Base-by-base conservation (phyloP, 2,797 vertebrate species). In the Poeciliopsis gracilis region DNA sequence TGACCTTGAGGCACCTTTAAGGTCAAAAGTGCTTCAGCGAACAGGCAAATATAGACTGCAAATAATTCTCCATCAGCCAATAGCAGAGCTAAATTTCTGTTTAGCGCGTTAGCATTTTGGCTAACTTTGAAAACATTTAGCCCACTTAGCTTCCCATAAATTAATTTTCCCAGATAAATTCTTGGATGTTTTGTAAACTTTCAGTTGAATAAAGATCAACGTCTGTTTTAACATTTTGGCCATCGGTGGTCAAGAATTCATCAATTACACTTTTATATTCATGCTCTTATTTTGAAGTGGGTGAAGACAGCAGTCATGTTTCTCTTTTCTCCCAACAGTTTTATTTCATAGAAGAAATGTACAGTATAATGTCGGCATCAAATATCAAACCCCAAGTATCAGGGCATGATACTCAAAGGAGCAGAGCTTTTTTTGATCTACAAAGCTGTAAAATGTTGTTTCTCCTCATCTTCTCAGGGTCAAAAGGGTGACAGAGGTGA, bases 401-500 rank as follows among this genome's bases (percentile, higher is more conserved):
- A 41, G 8, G 28, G 5, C 49, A 49, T 36, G 10, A 25, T 12
- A 72, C 4, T 53, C 18, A 46, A 18, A 72, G 30, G 28, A 72
- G 28, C 46, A 20, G 3, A 13, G 28, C 18, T 72, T 36, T 5
- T 36, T 20, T 15, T 16, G 4, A 53, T 15, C 11, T 41, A 20
- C 33, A 20, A 72, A 72, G 67, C 2, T 51, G 20, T 51, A 33
- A 38, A 28, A 7, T 38, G 9, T 38, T 7, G 8, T 30, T 25
- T 70, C 4, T 15, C 53, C 81, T 86, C 49, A 3, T 73, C 83
- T 78, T 77, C 57, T 45, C 83, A 96, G 96, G 96, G 96, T 59
- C 84, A 77, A 41, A 95, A 94, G 70, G 96, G 95, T 2, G 89
- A 90, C 4, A 80, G 1, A 7, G 96, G 95, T 12, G 91, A 94